Base-by-base conservation (phyloP, 2,888 invertebrate species). In the Lasioglossum vierecki region DNA sequence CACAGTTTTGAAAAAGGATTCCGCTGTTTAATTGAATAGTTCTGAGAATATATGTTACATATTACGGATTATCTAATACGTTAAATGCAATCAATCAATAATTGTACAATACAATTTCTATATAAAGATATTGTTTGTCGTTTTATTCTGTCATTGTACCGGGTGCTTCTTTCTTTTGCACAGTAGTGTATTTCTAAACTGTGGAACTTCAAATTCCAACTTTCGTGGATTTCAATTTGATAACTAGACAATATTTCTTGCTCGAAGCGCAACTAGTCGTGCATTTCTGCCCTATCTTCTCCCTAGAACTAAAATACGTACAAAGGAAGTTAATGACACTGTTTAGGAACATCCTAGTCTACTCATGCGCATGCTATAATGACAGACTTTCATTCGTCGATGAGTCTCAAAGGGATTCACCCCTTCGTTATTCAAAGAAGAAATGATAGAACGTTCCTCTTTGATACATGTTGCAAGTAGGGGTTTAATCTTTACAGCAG, bases 311-410 rank as follows among this genome's bases (percentile, higher is more conserved):
- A 26, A 26, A 26, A 26, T 5, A 13, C 26, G 13, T 13, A 60
- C 60, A 60, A 60, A 60, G 26, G 60, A 26, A 26, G 26, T 60
- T 60, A 60, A 60, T 26, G 26, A 60, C 13, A 13, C 60, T 60
- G 60, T 26, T 60, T 60, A 60, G 60, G 60, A 60, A 60, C 60
- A 26, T 60, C 5, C 60, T 26, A 15, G 13, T 60, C 60, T 26
- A 26, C 26, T 60, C 26, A n/a, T 53, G 53, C 53, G 60, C 26
- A 13, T 5, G 26, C 60, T 60, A 26, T 60, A 60, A 60, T 60
- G 60, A 60, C 60, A 60, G 60, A 60, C 60, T 60, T 26, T 60
- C 60, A 26, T 60, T 60, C 60, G 60, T 60, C 60, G 60, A 60
- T 60, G 60, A 60, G 15, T 60, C n/a, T 60, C 60, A 60, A 60